Base-by-base conservation (phyloP, 2,797 vertebrate genomes). In the Morelia viridis region DNA sequence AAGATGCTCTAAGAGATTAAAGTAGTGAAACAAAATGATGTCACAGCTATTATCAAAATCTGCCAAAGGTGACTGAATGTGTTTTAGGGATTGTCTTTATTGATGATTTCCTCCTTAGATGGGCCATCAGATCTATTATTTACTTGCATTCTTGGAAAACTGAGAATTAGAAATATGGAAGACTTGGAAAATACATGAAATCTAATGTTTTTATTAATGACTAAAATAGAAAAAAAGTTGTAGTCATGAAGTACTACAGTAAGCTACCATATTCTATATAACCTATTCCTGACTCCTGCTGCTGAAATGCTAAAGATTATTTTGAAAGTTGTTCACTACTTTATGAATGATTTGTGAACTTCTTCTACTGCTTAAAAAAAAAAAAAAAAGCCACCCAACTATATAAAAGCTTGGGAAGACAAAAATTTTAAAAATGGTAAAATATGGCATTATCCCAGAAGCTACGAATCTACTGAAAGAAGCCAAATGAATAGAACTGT, bases 11-110 rank as follows among this genome's bases (percentile, higher is more conserved):
- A 28, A 85, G 61, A 28, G 88, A 89, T 89, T 89, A 92, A 89
- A 89, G 28, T 87, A 90, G 61, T 62, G 28, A 87, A 89, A 92
- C 22, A 61, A 90, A 91, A 76, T 76, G 71, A 90, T 58, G 35
- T 87, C 56, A 76, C 41, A 60, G 85, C 5, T 4, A 61, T 92
- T 76, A 56, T 85, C 53, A 92, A 92, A 92, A 56, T 87, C 56
- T 92, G 57, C 88, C 83, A 89, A 92, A 92, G 57, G 41, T 61
- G 57, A 80, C 35, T 86, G 28, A 50, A n/a, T n/a, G 19, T 85
- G 60, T 58, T 60, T 31, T 22, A 61, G 56, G 5, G 28, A 2
- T 46, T 88, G 41, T 57, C 88, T 91, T 80, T 61, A 22, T 61
- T 62, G 1, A 57, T 61, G 28, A n/a, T 60, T 92, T 85, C 46